Conservation (phyloP, 2,797 vertebrate genomes). For the Gadopsis marmoratus region DNA sequence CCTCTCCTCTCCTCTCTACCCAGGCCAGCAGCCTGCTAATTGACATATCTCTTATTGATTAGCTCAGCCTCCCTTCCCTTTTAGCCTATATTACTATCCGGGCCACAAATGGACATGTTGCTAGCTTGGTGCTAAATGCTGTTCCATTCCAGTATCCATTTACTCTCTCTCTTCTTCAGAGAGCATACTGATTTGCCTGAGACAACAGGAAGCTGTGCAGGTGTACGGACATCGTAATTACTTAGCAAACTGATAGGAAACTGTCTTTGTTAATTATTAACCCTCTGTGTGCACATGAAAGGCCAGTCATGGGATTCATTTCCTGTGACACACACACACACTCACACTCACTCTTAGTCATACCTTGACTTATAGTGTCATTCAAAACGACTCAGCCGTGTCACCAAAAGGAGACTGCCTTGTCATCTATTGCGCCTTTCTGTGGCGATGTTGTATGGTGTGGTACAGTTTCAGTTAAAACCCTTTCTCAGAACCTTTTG, state of each 20-base stretch:
- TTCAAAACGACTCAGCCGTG: neutral
- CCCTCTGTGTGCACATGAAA: neutral
- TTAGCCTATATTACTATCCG: slow-evolving; percentile 56
- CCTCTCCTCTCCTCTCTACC: neutral
- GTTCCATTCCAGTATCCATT: neutral
- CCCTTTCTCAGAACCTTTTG: neutral
- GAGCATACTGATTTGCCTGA: neutral
- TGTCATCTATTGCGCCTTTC: neutral
- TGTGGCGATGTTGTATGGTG: neutral
- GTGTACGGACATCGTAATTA: neutral
- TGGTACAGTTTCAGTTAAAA: neutral
- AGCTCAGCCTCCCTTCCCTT: slow-evolving; percentile 41
- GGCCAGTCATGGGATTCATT: slow-evolving; percentile 1
- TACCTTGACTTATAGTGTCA: neutral
- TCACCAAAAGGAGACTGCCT: neutral
- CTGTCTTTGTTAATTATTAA: slow-evolving; percentile 48
- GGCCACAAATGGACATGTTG: slow-evolving; percentile 29
- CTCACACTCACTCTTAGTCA: slow-evolving; percentile 15
- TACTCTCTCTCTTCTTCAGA: neutral
- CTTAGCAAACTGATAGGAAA: slow-evolving; percentile 19
- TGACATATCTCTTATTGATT: slow-evolving; percentile 64
- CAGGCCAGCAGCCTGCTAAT: slow-evolving; percentile 48
- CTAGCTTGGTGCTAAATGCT: slow-evolving; percentile 6
- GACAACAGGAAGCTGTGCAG: neutral
- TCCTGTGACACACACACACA: neutral